These are phyloP conservation scores for Octodonta nipae DNA, from an alignment of 2,888 invertebrate species.

Conservation along the genomic window DNA sequence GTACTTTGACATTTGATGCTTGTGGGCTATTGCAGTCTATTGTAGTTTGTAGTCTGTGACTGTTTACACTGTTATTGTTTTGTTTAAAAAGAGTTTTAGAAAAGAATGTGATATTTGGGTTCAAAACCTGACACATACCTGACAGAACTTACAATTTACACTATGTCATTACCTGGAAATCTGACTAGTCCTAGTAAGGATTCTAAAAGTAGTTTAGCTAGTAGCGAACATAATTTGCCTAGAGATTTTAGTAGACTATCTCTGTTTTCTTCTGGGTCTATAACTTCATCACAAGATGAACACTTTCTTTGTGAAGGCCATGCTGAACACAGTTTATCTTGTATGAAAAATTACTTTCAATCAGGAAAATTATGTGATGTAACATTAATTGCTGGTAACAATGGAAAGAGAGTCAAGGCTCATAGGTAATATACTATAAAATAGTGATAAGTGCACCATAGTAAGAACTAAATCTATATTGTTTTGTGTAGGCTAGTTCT, in stretches of 20 bases:
- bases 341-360: slow-evolving; percentile 70
- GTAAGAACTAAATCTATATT: too few species aligned
- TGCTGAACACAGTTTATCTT: slow-evolving; percentile 65
- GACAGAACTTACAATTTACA: too few species aligned
- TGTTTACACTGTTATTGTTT: too few species aligned
- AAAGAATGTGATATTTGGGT: too few species aligned
- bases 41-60: too few species aligned
- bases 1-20: too few species aligned
- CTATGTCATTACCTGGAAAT: slow-evolving; percentile 20
- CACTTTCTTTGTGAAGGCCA: slow-evolving; percentile 65
- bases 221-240: slow-evolving; percentile 42
- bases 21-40: too few species aligned
- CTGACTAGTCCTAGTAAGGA: slow-evolving; percentile 31
- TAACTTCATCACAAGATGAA: slow-evolving; percentile 56
- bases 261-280: slow-evolving; percentile 43
- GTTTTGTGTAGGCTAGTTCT: too few species aligned
- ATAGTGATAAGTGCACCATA: too few species aligned
- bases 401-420: slow-evolving; percentile 42
- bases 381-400: slow-evolving; percentile 62
- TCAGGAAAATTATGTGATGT: slow-evolving; percentile 80
- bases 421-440: too few species aligned
- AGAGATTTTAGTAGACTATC: slow-evolving; percentile 55
- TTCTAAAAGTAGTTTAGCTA: slow-evolving; percentile 23
- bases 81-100: too few species aligned
- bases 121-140: too few species aligned